A percentile compares a stretch with the other conserved stretches of the same genome.
Evolutionary conservation across 2,888 invertebrate genomes (phyloP).

Genomic region (Drosophila paranaensis): DNA sequence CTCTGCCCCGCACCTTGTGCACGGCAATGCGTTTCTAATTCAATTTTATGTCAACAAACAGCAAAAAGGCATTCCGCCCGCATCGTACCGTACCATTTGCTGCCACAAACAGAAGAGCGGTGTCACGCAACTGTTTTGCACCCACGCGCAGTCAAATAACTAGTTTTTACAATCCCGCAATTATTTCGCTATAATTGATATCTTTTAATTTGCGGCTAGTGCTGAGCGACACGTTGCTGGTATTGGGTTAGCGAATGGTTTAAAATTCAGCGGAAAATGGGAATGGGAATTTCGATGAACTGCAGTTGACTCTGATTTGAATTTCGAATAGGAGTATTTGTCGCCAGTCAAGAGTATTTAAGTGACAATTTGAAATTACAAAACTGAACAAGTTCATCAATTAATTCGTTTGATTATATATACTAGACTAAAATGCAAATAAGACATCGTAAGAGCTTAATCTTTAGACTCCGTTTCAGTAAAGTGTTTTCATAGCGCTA

Average conservation of each 20-base stretch:
- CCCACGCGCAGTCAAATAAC: slow-evolving; percentile 7
- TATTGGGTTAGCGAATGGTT: slow-evolving; percentile 31
- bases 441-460: too few relatives aligned
- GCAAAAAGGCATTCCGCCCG: slow-evolving; percentile 24
- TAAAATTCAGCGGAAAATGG: neutral
- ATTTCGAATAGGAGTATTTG: slow-evolving; percentile 19
- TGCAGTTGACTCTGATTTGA: slow-evolving; percentile 21
- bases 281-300: slow-evolving; percentile 7
- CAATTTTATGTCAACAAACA: slow-evolving; percentile 69
- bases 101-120: slow-evolving; percentile 48
- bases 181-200: slow-evolving; percentile 71
- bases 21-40: slow-evolving; percentile 74
- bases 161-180: slow-evolving; percentile 53
- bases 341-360: slow-evolving; percentile 1
- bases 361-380: slow-evolving; percentile 16
- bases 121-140: slow-evolving; percentile 32
- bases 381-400: slow-evolving; percentile 23
- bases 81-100: slow-evolving; percentile 12
- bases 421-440: too few relatives aligned
- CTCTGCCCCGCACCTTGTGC: slow-evolving; percentile 42
- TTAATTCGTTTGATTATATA: slow-evolving; percentile 20
- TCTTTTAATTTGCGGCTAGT: slow-evolving; percentile 71
- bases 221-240: slow-evolving; percentile 33
- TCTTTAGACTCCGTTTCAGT: too few relatives aligned
- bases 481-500: too few relatives aligned